Evolutionary conservation across 2,113 vertebrate genomes (phyloP).

Genomic region (Aegithalos caudatus): DNA sequence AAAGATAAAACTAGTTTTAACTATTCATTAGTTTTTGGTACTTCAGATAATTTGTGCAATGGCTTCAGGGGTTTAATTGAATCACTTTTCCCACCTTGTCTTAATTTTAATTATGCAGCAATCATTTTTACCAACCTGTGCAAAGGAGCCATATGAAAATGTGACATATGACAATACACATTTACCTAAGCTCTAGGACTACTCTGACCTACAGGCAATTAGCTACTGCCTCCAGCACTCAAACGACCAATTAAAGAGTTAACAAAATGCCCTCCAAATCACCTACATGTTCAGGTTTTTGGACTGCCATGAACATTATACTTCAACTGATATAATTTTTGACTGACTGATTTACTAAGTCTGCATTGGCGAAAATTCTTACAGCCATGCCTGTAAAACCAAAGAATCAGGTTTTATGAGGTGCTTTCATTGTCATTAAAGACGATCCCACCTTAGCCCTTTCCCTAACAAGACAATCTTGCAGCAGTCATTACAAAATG

Average conservation of each 20-base stretch:
- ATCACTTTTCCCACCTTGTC: constrained; percentile 75
- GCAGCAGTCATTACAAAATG: constrained; percentile 67
- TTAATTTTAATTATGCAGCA: constrained; percentile 80
- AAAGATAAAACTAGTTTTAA: constrained; percentile 72
- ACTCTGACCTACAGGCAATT: constrained; percentile 80
- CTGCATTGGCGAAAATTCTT: constrained; percentile 69
- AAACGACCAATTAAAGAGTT: constrained; percentile 82
- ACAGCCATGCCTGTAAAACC: constrained; percentile 71
- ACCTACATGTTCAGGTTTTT: constrained; percentile 75
- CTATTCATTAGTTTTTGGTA: constrained; percentile 75
- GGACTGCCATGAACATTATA: constrained; percentile 74
- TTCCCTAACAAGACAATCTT: constrained; percentile 78
- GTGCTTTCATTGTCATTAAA: constrained; percentile 78
- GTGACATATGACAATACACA: constrained; percentile 82
- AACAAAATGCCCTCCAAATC: constrained; percentile 80
- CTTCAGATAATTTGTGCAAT: constrained; percentile 75
- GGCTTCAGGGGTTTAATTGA: constrained; percentile 75
- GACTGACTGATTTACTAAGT: constrained; percentile 80
- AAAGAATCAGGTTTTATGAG: constrained; percentile 74
- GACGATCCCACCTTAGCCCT: constrained; percentile 75
- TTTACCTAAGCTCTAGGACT: constrained; percentile 75
- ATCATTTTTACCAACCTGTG: constrained; percentile 75
- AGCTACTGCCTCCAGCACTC: constrained; percentile 73
- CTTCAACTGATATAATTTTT: constrained; percentile 76
- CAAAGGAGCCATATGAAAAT: constrained; percentile 74